Evolutionary conservation across 1,140 invertebrate genomes (phyloP).

Genomic region (Scaptomyza hsui): DNA sequence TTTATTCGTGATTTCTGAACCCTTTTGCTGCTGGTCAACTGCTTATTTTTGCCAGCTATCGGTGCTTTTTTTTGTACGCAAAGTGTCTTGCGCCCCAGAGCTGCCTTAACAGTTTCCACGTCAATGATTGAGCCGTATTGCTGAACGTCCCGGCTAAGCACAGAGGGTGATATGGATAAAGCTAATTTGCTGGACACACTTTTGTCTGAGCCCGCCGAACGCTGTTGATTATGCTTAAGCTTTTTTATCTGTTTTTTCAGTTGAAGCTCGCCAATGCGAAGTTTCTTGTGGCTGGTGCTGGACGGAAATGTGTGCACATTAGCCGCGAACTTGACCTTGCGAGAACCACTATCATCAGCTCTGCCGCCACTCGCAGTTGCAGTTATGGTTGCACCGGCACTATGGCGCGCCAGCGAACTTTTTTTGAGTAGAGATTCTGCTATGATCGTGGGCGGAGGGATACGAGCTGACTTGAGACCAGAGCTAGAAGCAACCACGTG

Average conservation of each 20-base stretch:
- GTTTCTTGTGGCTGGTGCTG: slow-evolving; percentile 31
- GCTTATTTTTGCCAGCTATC: neutral
- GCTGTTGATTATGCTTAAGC: slow-evolving; percentile 41
- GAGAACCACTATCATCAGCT: slow-evolving; percentile 3
- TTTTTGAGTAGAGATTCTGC: slow-evolving; percentile 36
- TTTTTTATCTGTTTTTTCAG: slow-evolving; percentile 57
- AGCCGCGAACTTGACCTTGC: slow-evolving; percentile 64
- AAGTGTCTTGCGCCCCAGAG: neutral
- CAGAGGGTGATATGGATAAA: neutral
- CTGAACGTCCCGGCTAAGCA: slow-evolving; percentile 1
- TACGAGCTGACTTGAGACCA: slow-evolving; percentile 33
- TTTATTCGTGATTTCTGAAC: slow-evolving; percentile 30
- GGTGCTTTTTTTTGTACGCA: neutral
- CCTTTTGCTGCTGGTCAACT: slow-evolving; percentile 3
- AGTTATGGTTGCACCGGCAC: slow-evolving; percentile 14
- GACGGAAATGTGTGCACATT: slow-evolving; percentile 51
- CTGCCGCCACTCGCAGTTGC: too few species aligned
- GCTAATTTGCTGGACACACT: slow-evolving; percentile 23
- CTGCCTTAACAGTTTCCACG: neutral
- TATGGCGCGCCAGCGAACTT: slow-evolving; percentile 50
- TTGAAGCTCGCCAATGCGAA: slow-evolving; percentile 52
- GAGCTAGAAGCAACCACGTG: slow-evolving; percentile 3
- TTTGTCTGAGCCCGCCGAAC: slow-evolving; percentile 18
- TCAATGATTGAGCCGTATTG: slow-evolving; percentile 28
- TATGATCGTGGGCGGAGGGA: slow-evolving; percentile 13